phyloP scores from a whole-genome alignment of 2,113 vertebrate genomes.

The Epinephelus cyanopodus region DNA sequence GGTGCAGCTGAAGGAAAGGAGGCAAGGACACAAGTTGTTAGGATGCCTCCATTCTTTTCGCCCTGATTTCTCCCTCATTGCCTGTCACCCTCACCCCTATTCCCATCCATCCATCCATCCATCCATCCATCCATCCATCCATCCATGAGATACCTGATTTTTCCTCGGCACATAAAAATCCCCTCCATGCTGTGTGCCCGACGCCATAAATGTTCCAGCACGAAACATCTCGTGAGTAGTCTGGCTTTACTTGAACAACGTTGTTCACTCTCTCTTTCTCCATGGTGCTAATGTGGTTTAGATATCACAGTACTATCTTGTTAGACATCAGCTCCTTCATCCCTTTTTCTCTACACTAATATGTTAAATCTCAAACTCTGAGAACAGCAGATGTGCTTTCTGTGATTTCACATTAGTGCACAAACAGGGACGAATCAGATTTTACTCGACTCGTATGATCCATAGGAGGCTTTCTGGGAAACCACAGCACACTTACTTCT shows the following conservation, averaged over 20 bases:
- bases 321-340: constrained; percentile 13
- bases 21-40: constrained; percentile 17
- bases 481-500: constrained; percentile 62
- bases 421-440: background rate
- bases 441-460: background rate
- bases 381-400: background rate
- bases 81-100: constrained; percentile 22
- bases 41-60: constrained; percentile 30
- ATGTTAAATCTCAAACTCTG: background rate
- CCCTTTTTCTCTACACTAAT: constrained; percentile 17
- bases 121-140: constrained; percentile 22
- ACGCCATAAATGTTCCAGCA: constrained; percentile 45
- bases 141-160: constrained; percentile 45
- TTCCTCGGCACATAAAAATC: constrained; percentile 34
- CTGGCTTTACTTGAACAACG: constrained; percentile 74
- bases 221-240: constrained; percentile 39
- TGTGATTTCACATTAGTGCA: constrained; percentile 35
- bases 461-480: constrained; percentile 28
- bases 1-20: constrained; percentile 56
- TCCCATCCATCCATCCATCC: constrained; percentile 5
- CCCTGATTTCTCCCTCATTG: constrained; percentile 19
- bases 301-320: constrained; percentile 44
- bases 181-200: constrained; percentile 19
- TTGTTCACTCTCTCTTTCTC: constrained; percentile 39
- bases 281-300: constrained; percentile 75